A percentile compares a stretch with the other conserved stretches of the same genome.
These are phyloP conservation scores for Phataginus tricuspis DNA, from an alignment of 2,797 vertebrate genomes.

Conservation along the genomic window DNA sequence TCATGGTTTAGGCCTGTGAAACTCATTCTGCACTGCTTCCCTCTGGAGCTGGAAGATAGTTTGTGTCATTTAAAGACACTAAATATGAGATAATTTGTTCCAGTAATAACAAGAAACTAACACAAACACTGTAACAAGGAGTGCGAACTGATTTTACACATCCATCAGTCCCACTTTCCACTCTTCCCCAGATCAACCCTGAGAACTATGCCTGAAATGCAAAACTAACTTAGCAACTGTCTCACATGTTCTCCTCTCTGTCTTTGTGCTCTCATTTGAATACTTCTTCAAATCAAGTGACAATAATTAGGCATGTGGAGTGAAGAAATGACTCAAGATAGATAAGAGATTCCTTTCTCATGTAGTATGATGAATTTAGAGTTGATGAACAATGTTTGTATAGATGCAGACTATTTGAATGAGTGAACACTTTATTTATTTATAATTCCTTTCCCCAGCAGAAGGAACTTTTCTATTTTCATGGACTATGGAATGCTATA, in stretches of 20 bases:
- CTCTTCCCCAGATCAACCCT: too few species aligned
- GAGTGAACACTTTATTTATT: background rate
- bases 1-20: accelerated
- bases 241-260: background rate
- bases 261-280: background rate
- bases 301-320: too few species aligned
- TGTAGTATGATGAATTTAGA: background rate
- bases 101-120: background rate
- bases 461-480: background rate
- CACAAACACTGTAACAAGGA: too few species aligned
- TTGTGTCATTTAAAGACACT: background rate
- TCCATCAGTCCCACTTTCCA: background rate
- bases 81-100: background rate
- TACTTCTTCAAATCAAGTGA: background rate
- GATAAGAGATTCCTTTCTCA: background rate
- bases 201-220: too few species aligned
- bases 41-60: background rate
- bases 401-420: background rate
- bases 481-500: background rate
- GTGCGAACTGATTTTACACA: background rate
- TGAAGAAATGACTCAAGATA: background rate
- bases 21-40: background rate
- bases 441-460: background rate
- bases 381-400: background rate
- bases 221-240: background rate